A percentile compares a stretch with the other conserved stretches of the same genome.
Conservation (phyloP, 1,140 invertebrate species). For the Ladona fulva region DNA sequence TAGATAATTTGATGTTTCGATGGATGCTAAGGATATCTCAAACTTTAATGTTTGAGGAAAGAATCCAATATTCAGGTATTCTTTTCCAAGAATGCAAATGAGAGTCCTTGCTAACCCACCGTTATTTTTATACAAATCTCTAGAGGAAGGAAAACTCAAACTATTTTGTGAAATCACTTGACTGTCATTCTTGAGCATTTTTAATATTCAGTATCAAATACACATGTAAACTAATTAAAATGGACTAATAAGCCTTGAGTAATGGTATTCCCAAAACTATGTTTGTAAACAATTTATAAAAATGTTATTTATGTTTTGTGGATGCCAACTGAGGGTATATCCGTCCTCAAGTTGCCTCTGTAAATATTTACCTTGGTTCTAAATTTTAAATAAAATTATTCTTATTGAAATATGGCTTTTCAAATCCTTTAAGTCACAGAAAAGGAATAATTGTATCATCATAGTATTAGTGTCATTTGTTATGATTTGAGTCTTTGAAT, state of each 20-base stretch:
- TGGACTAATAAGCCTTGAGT: background rate
- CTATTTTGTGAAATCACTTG: constrained; percentile 4
- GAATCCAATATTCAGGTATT: background rate
- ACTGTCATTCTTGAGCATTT: background rate
- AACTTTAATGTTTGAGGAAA: background rate
- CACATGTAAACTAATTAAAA: background rate
- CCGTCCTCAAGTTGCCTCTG: background rate
- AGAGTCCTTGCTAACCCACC: background rate
- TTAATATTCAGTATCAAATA: background rate
- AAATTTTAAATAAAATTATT: background rate
- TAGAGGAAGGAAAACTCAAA: background rate
- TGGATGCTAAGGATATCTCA: background rate
- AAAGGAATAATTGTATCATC: no score
- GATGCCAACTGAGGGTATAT: background rate
- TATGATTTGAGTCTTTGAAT: no score
- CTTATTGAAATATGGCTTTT: background rate
- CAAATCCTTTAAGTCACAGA: no score
- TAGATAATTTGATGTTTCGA: background rate
- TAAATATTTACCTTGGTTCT: background rate
- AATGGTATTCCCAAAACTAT: background rate
- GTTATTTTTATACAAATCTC: background rate
- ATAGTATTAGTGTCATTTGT: no score
- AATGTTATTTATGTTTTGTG: background rate
- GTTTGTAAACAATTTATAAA: background rate
- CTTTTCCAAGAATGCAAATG: background rate